These are phyloP conservation scores for Diabrotica virgifera DNA, from an alignment of 1,140 invertebrate genomes.

Conservation along the genomic window DNA sequence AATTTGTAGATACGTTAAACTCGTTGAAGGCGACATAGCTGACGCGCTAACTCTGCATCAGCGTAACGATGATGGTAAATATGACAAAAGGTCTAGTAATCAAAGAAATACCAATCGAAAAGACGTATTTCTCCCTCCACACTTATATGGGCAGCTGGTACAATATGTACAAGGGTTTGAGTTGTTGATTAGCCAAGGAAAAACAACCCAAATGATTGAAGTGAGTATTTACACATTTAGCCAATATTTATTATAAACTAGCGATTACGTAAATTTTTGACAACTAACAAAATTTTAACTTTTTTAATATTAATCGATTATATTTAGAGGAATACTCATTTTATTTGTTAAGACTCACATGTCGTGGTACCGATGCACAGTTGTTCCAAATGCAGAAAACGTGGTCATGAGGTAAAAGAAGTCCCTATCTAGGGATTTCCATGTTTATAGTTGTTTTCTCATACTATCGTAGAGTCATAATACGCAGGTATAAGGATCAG, in stretches of 20 bases:
- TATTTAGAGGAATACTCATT: background rate
- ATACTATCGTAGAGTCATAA: too few relatives aligned
- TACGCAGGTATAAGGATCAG: too few relatives aligned
- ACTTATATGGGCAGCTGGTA: slow-evolving; percentile 85
- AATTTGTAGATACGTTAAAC: slow-evolving; percentile 74
- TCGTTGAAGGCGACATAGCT: slow-evolving; percentile 84
- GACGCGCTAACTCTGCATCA: slow-evolving; percentile 84
- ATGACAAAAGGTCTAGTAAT: slow-evolving; percentile 59
- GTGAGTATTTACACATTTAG: slow-evolving; percentile 33
- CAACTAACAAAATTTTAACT: background rate
- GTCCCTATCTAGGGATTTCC: too few relatives aligned
- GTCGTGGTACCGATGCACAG: too few relatives aligned
- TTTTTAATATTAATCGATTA: background rate
- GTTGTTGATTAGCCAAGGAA: slow-evolving; percentile 55
- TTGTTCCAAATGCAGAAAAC: too few relatives aligned
- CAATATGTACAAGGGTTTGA: slow-evolving; percentile 74
- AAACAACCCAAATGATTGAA: slow-evolving; percentile 49
- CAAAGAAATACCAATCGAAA: slow-evolving; percentile 34
- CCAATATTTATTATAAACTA: too few relatives aligned
- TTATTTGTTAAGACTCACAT: too few relatives aligned
- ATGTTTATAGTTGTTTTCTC: too few relatives aligned
- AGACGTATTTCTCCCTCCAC: slow-evolving; percentile 73
- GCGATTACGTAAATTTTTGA: too few relatives aligned
- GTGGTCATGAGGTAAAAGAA: too few relatives aligned
- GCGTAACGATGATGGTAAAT: slow-evolving; percentile 75